Conservation (phyloP, 2,797 vertebrate genomes). For the Natrix natrix region DNA sequence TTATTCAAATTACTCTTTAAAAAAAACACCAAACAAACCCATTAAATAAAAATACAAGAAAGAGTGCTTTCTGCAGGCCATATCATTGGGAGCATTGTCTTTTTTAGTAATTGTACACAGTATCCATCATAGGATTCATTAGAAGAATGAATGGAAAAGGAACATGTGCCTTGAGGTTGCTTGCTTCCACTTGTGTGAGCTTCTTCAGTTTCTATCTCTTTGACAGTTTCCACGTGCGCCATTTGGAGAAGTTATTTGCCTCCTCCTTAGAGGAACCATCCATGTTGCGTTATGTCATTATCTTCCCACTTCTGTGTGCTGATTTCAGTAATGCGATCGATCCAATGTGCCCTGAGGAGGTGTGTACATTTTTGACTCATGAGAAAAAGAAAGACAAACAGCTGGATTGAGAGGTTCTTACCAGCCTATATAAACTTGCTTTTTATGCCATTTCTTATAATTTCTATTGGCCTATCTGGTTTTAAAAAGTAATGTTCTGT, state of each 20-base stretch:
- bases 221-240: constrained; percentile 79
- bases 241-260: constrained; percentile 86
- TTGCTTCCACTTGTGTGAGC: neutral
- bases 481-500: neutral
- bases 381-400: neutral
- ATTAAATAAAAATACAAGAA: neutral
- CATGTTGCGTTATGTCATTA: constrained; percentile 82
- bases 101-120: neutral
- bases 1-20: neutral
- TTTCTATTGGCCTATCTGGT: neutral
- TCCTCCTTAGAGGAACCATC: constrained; percentile 76
- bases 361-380: constrained; percentile 65
- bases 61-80: neutral
- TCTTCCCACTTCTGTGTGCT: constrained; percentile 80
- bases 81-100: neutral
- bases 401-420: neutral
- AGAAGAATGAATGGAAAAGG: neutral
- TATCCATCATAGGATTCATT: neutral
- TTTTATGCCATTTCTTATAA: neutral
- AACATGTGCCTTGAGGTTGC: neutral
- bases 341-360: constrained; percentile 91
- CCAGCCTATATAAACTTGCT: neutral
- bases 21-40: neutral
- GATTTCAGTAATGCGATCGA: constrained; percentile 80
- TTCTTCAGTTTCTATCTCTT: neutral